Base-by-base conservation (phyloP, 2,797 vertebrate genomes). In the Austrolebias charrua region DNA sequence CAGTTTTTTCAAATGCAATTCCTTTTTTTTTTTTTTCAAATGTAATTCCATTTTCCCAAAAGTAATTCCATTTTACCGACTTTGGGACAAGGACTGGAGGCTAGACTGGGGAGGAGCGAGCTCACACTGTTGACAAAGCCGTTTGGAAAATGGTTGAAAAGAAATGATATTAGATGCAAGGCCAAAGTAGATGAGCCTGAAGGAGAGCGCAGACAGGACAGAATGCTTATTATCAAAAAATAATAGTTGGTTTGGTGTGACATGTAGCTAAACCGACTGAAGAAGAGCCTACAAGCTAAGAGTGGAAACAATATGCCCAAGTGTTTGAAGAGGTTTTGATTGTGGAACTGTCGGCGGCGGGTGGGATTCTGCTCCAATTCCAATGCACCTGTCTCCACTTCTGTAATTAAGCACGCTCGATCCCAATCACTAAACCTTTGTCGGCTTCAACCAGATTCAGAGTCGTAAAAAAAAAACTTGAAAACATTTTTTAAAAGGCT, bases 301-400 rank as follows among this genome's bases (percentile, higher is more conserved):
- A 38, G 50, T 63, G 54, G 44, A 62, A 58, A 4, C 52, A 40
- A 29, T n/a, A 29, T 33, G 12, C 24, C 55, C 33, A 18, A 48
- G 52, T 55, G 24, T 35, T 28, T 60, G 45, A 63, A 52, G 55
- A 65, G 51, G 57, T 40, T 52, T 45, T 49, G 46, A 40, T 56
- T 56, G 63, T 15, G 15, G n/a, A 43, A 49, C 50, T 53, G 40
- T 53, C 45, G 57, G 16, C 31, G 44, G 24, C 40, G 40, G 44
- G 44, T 19, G 60, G 29, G 31, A 42, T 52, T 4, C 40, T 13
- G 7, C 40, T 62, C 31, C n/a, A 11, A 20, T 6, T 63, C 47
- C 31, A 52, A 11, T 14, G n/a, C 60, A 57, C 60, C 54, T 63
- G 60, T 69, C 24, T 45, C n/a, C 48, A 47, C 40, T 63, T 56